phyloP scores from a whole-genome alignment of 1,140 invertebrate species.

The Wasmannia auropunctata region DNA sequence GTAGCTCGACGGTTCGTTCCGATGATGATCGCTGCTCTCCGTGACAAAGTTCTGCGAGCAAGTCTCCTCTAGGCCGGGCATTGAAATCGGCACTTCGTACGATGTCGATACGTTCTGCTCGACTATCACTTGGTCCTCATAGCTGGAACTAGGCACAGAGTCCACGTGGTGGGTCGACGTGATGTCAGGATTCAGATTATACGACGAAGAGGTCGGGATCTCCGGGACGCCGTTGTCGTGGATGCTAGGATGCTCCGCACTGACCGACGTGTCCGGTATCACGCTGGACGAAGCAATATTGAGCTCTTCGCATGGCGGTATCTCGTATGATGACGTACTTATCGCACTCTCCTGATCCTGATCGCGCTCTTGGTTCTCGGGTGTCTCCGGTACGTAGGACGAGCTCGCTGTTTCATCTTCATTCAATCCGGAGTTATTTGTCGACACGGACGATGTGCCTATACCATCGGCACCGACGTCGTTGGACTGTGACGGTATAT shows the following conservation, averaged over 20 bases:
- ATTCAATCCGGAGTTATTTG: constrained; percentile 79
- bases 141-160: constrained; percentile 80
- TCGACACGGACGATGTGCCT: constrained; percentile 79
- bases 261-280: constrained; percentile 79
- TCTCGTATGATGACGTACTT: constrained; percentile 84
- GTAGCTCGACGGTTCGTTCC: constrained; percentile 80
- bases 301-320: constrained; percentile 83
- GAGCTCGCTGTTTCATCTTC: constrained; percentile 84
- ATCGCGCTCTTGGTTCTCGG: constrained; percentile 83
- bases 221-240: constrained; percentile 83
- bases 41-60: constrained; percentile 82
- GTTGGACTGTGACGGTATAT: constrained; percentile 83
- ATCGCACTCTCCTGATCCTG: constrained; percentile 84
- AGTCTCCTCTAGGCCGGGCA: constrained; percentile 81
- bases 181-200: constrained; percentile 82
- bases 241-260: constrained; percentile 79
- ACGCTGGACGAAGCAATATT: constrained; percentile 83
- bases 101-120: constrained; percentile 83
- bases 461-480: constrained; percentile 81
- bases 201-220: constrained; percentile 83
- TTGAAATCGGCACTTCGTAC: constrained; percentile 81
- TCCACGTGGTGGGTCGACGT: constrained; percentile 80
- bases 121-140: constrained; percentile 80
- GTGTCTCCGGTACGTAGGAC: constrained; percentile 84
- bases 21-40: constrained; percentile 79